phyloP scores from a whole-genome alignment of 1,140 invertebrate genomes.

The Eubasilissa regina region DNA sequence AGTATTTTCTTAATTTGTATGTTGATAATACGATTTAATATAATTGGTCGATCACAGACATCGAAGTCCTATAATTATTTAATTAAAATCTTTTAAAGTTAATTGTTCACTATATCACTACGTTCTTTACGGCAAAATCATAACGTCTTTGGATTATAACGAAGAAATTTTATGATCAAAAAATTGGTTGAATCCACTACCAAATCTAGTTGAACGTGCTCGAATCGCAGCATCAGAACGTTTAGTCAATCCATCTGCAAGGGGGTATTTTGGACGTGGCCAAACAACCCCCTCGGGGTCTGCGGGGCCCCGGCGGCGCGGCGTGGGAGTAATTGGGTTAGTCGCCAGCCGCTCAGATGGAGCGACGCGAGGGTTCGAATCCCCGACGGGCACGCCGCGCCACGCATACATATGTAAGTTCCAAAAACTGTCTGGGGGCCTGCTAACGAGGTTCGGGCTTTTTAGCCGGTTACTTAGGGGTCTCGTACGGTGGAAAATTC shows the following conservation, averaged over 20 bases:
- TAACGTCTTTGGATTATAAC: too few species aligned
- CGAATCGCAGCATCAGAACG: slow-evolving; percentile 25
- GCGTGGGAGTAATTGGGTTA: slow-evolving; percentile 58
- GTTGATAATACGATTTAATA: too few species aligned
- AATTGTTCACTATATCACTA: too few species aligned
- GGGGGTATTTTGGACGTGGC: slow-evolving; percentile 47
- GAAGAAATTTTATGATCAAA: too few species aligned
- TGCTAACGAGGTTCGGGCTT: slow-evolving; percentile 47
- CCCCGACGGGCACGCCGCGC: slow-evolving; percentile 40
- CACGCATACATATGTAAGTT: slow-evolving; percentile 37
- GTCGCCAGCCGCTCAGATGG: slow-evolving; percentile 43
- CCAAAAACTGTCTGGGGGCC: slow-evolving; percentile 41
- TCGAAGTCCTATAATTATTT: too few species aligned
- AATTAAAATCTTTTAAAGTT: too few species aligned
- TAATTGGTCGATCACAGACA: too few species aligned
- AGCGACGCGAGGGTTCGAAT: slow-evolving; percentile 43
- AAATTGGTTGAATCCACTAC: neutral
- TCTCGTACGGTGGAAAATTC: slow-evolving; percentile 17
- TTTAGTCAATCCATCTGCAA: slow-evolving; percentile 30
- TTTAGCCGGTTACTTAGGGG: slow-evolving; percentile 44
- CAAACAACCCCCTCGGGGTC: slow-evolving; percentile 52
- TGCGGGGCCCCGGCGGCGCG: slow-evolving; percentile 35
- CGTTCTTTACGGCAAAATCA: too few species aligned
- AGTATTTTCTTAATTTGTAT: too few species aligned
- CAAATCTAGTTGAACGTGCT: slow-evolving; percentile 4